A percentile compares a stretch with the other conserved stretches of the same genome.
These are phyloP conservation scores for Romanogobio albipinnatus DNA, from an alignment of 2,113 vertebrate species.

Conservation along the genomic window DNA sequence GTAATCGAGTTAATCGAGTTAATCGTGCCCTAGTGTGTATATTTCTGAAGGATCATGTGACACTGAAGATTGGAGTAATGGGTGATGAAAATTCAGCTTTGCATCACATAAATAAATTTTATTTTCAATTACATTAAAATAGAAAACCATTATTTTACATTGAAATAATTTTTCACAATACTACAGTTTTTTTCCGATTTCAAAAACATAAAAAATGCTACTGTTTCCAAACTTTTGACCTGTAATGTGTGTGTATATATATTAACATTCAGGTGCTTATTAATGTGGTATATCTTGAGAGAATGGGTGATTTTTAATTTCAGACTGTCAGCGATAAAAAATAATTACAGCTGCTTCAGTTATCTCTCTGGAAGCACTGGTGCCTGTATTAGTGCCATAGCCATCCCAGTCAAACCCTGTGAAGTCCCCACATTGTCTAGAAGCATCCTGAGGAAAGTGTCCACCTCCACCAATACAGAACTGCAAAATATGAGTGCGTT, in stretches of 20 bases:
- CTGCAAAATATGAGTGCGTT: slow-evolving; percentile 44
- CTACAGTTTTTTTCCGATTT: too few species aligned
- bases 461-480: slow-evolving; percentile 50
- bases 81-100: too few species aligned
- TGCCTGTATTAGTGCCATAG: slow-evolving; percentile 59
- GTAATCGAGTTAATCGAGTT: too few species aligned
- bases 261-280: not conserved
- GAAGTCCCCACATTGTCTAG: slow-evolving; percentile 62
- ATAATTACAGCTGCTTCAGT: slow-evolving; percentile 61
- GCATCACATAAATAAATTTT: too few species aligned
- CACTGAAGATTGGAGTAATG: too few species aligned
- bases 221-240: too few species aligned
- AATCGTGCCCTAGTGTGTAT: too few species aligned
- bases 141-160: too few species aligned
- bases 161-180: too few species aligned
- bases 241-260: not conserved
- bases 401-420: slow-evolving; percentile 59
- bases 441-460: slow-evolving; percentile 50
- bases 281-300: not conserved
- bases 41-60: too few species aligned
- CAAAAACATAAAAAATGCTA: too few species aligned
- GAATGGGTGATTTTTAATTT: not conserved
- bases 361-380: slow-evolving; percentile 55
- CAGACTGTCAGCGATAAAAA: slow-evolving; percentile 45
- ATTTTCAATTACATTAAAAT: too few species aligned